Base-by-base conservation (phyloP, 2,113 vertebrate species). In the Cyphomyrus discorhynchus region DNA sequence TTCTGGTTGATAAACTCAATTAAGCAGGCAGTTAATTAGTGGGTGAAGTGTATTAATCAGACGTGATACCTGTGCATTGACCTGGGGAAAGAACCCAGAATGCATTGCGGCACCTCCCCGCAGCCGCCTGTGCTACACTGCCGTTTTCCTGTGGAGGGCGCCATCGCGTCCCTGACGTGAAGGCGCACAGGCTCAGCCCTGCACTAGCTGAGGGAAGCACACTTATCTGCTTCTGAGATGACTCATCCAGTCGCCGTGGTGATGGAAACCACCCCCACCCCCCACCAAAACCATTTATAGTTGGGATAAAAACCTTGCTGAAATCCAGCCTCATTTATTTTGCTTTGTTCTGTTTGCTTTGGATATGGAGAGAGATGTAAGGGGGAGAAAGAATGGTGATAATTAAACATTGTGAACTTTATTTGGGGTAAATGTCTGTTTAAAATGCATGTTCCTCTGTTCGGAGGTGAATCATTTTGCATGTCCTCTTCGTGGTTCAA, bases 11-110 rank as follows among this genome's bases (percentile, higher is more conserved):
- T 87, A 87, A 87, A 87, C 85, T 53, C 47, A 87, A 39, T 53
- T 87, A 87, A 39, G 27, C 27, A 53, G 50, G n/a, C 85, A 53
- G 50, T 87, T 87, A 86, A 86, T 86, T 86, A 87, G 49, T 3
- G 50, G 15, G 50, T 39, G 50, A 87, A 87, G n/a, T 87, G 31
- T n/a, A 87, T 87, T 53, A 87, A 56, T 87, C 49, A 53, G 39
- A 53, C 5, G 4, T 21, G 8, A n/a, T 53, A 87, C 49, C 85
- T 87, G 49, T 53, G 50, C 85, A 87, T 42, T 53, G 85, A 56
- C 27, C 85, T 87, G 50, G 49, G 85, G 50, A 35, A 31, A 47
- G 27, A 87, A 27, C 50, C 47, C 74, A 49, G 47, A 87, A 87
- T 87, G 31, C 47, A 53, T 39, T 56, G 50, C 1, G 0, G 27